A percentile compares a stretch with the other conserved stretches of the same genome.
Conservation (phyloP, 2,888 invertebrate genomes). For the Chromoteleia sp. region DNA sequence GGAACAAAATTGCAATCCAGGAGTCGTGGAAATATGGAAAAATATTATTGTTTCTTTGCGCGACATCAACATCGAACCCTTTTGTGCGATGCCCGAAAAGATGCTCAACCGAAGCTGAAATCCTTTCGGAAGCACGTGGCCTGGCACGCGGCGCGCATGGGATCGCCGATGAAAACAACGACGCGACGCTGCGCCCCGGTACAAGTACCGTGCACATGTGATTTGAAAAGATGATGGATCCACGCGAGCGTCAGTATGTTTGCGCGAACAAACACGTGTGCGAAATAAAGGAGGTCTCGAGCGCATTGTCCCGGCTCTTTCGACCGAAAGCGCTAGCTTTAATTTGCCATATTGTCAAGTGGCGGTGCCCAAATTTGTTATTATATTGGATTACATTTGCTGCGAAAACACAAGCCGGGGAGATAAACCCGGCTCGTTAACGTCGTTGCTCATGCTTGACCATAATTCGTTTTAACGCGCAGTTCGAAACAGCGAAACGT, state of each 20-base stretch:
- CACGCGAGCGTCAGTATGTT: conserved; percentile 70
- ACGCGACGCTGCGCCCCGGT: conserved; percentile 47
- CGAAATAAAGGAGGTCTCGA: conserved; percentile 72
- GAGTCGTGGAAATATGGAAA: conserved; percentile 72
- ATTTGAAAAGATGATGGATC: conserved; percentile 71
- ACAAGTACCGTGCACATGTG: conserved; percentile 52
- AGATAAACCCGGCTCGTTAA: conserved; percentile 41
- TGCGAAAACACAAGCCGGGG: conserved; percentile 32
- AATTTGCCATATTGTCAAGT: conserved; percentile 82
- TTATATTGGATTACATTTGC: conserved; percentile 79
- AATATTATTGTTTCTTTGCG: conserved; percentile 78
- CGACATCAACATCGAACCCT: conserved; percentile 72
- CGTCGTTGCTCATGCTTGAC: conserved; percentile 14
- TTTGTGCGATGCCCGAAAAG: conserved; percentile 71
- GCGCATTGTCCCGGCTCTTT: conserved; percentile 74
- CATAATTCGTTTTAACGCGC: conserved; percentile 40
- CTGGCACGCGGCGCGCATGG: conserved; percentile 77
- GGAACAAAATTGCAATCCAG: no score
- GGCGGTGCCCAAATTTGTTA: conserved; percentile 81
- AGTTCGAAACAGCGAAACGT: not conserved
- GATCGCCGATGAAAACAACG: conserved; percentile 66
- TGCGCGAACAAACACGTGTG: conserved; percentile 59
- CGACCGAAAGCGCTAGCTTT: conserved; percentile 74
- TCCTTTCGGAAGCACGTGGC: conserved; percentile 75
- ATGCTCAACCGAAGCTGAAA: conserved; percentile 70